Evolutionary conservation across 2,888 invertebrate genomes (phyloP).

Genomic region (Halictus ligatus): DNA sequence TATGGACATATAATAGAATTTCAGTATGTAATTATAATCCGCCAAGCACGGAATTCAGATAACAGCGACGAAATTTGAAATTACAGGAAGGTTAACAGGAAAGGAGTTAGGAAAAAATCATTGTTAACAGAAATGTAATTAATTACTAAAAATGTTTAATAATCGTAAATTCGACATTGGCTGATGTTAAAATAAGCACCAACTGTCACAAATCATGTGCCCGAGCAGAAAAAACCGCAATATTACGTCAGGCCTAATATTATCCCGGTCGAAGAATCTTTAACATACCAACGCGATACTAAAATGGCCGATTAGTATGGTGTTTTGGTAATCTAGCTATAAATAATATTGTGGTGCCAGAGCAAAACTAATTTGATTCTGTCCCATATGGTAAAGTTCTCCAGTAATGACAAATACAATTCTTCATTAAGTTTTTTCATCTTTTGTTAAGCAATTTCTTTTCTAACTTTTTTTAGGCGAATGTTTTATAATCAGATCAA

Average conservation of each 20-base stretch:
- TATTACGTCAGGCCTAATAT: conserved; percentile 1
- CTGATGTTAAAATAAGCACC: neutral
- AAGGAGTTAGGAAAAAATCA: neutral
- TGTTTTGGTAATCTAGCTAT: neutral
- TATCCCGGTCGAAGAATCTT: neutral
- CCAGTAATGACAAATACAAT: neutral
- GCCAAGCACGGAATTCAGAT: no score
- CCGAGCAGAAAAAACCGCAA: neutral
- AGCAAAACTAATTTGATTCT: neutral
- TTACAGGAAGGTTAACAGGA: neutral
- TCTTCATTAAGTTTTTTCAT: neutral
- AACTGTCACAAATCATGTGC: neutral
- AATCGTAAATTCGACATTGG: neutral
- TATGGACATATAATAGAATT: no score
- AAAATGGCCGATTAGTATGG: neutral
- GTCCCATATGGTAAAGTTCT: neutral
- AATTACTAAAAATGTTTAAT: neutral
- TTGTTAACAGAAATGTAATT: neutral
- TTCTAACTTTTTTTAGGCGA: neutral
- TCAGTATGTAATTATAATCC: neutral
- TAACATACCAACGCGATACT: neutral
- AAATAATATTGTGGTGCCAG: neutral
- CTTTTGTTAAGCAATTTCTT: neutral
- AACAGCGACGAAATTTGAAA: neutral
- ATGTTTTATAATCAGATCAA: neutral